phyloP scores from a whole-genome alignment of 2,888 invertebrate species.

The Agriotes lineatus region DNA sequence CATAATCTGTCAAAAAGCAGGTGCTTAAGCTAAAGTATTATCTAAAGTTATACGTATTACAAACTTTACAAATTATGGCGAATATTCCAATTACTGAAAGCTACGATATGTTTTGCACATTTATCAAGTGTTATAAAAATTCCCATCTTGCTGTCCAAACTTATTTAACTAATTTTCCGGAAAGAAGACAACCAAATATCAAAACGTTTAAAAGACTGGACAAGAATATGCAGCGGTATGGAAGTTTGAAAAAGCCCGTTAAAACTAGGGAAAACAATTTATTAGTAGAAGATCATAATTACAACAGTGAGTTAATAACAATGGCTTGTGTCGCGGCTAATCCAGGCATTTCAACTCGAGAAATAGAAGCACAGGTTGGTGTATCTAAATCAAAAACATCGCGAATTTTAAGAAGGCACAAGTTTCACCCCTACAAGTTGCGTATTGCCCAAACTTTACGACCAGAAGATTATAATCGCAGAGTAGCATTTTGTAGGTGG shows the following conservation, averaged over 20 bases:
- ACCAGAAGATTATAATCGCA: conserved; percentile 17
- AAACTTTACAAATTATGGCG: too few species aligned
- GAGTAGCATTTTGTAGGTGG: conserved; percentile 30
- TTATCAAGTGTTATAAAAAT: too few species aligned
- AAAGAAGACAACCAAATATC: too few species aligned
- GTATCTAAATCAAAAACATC: background rate
- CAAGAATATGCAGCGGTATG: background rate
- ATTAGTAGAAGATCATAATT: background rate
- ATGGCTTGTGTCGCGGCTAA: background rate
- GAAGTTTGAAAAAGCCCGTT: background rate
- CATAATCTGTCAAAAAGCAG: too few species aligned
- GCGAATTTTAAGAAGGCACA: background rate
- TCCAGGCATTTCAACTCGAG: background rate
- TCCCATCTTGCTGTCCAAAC: too few species aligned
- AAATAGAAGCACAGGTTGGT: background rate
- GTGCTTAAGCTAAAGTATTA: too few species aligned
- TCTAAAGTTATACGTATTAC: too few species aligned
- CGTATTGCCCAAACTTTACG: conserved; percentile 3
- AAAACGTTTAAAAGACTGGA: too few species aligned
- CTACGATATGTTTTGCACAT: too few species aligned
- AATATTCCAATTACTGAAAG: too few species aligned
- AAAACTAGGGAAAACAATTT: background rate
- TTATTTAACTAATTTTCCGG: too few species aligned
- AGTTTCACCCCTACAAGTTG: background rate
- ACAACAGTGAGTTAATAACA: background rate